Base-by-base conservation (phyloP, 2,113 vertebrate genomes). In the Gasterosteus aculeatus region DNA sequence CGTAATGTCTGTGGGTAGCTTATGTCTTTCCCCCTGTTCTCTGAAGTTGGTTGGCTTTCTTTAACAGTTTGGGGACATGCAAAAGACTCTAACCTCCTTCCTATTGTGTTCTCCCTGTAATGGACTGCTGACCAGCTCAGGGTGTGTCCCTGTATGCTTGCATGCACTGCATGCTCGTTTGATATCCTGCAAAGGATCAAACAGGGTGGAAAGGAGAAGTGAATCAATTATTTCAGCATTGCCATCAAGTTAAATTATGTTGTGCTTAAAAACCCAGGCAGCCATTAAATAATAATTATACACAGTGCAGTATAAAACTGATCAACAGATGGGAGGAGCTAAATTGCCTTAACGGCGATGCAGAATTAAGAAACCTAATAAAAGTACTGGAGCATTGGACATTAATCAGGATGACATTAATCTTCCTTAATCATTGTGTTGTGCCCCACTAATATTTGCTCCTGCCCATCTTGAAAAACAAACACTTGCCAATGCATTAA, bases 141-240 rank as follows among this genome's bases (percentile, higher is more conserved):
- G 85, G 85, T 66, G 80, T 85, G 85, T 81, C 75, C 38, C 64
- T 58, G 38, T 33, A 41, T 56, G 42, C 16, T 82, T 66, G 69
- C 46, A 18, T 65, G 5, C 39, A 41, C 3, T 29, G 58, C 58
- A 74, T 63, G 22, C 29, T 74, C 46, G 26, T 11, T 42, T 42
- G 7, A 44, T 33, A 35, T 70, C 14, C 7, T 64, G 49, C n/a
- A 61, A 66, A 57, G 49, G 8, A 33, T 42, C n/a, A 10, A 16
- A 62, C 26, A 42, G 26, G 39, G 65, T 77, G 53, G 29, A 68
- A 69, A 46, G 1, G 10, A 79, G 19, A 22, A 39, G 15, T 41
- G 19, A 61, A 29, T n/a, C 22, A 33, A 69, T 31, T 8, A 51
- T 53, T 39, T 67, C 31, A 63, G 19, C 47, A 41, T 47, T 11